Conservation (phyloP, 2,797 vertebrate genomes). For the Ispidina picta region DNA sequence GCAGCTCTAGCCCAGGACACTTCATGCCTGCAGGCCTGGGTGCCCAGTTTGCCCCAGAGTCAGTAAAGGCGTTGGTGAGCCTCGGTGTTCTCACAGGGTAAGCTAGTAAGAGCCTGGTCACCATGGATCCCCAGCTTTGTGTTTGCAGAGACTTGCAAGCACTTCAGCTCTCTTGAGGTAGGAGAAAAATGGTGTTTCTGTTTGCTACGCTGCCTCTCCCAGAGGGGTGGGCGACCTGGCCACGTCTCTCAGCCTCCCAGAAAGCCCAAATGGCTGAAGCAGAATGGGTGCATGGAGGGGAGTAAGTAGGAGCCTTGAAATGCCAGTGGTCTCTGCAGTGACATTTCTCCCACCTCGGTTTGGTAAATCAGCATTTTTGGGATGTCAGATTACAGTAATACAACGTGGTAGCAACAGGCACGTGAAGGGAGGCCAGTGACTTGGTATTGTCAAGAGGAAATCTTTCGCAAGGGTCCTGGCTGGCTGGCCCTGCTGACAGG, state of each 20-base stretch:
- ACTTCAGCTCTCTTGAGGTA: constrained; percentile 62
- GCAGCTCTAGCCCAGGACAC: not conserved
- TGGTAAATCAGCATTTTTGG: constrained; percentile 20
- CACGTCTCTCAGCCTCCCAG: not conserved
- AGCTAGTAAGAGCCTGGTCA: not conserved
- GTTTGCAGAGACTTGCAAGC: not conserved
- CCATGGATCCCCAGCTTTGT: not conserved
- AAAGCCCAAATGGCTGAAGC: not conserved
- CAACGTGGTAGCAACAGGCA: not conserved
- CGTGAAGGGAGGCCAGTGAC: not conserved
- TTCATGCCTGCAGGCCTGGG: not conserved
- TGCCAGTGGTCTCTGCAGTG: not conserved
- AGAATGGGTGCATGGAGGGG: not conserved
- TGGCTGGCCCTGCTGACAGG: not conserved
- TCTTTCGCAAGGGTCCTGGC: not conserved
- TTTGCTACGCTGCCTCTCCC: not conserved
- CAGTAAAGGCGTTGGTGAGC: not conserved
- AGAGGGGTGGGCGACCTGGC: rapidly evolving
- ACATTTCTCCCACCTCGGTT: not conserved
- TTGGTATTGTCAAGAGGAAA: not conserved
- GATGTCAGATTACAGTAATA: constrained; percentile 23
- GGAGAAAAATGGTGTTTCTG: constrained; percentile 38
- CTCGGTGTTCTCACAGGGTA: not conserved
- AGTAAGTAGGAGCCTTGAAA: not conserved
- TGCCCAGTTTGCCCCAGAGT: not conserved